Base-by-base conservation (phyloP, 2,888 invertebrate genomes). In the Thumatha senex region DNA sequence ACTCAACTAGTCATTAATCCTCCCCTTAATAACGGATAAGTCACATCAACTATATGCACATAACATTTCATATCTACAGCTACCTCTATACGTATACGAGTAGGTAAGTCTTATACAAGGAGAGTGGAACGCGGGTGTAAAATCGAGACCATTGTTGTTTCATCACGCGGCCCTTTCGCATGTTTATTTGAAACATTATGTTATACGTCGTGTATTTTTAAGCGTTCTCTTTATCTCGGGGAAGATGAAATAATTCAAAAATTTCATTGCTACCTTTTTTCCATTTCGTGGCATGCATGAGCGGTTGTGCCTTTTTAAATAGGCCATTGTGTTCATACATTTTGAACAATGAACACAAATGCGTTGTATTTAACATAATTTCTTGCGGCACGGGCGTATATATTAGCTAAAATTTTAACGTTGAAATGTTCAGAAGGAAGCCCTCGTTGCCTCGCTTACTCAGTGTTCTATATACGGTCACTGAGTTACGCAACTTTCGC, bases 121-220 rank as follows among this genome's bases (percentile, higher is more conserved):
- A 8, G 8, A 31, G 9, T 31, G 31, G 63, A 61, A 49, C 46
- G 40, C 40, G 59, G 55, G 62, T 65, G 62, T 66, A 53, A 68
- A 61, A 61, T 68, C 62, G 61, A 65, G 61, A 61, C 59, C 62
- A 51, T 53, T 54, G 50, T 70, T 69, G 66, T 74, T 68, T 71
- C 72, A 74, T 69, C 70, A 68, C 57, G 48, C 56, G 58, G 65
- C 63, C 65, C 68, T 64, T 70, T 72, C 54, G 54, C 59, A 48
- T 61, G 72, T 75, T 72, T 73, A 72, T 73, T 75, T 69, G 63
- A 61, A 57, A 66, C 58, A 61, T 67, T 63, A 63, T 59, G 63
- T 54, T 58, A 57, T 59, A 63, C 56, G 60, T 58, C 66, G 66
- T 71, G 63, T 71, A 76, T 72, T 58, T 71, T 70, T 67, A 70